A percentile compares a stretch with the other conserved stretches of the same genome.
phyloP scores from a whole-genome alignment of 2,888 invertebrate species.

The Lapara coniferarum region DNA sequence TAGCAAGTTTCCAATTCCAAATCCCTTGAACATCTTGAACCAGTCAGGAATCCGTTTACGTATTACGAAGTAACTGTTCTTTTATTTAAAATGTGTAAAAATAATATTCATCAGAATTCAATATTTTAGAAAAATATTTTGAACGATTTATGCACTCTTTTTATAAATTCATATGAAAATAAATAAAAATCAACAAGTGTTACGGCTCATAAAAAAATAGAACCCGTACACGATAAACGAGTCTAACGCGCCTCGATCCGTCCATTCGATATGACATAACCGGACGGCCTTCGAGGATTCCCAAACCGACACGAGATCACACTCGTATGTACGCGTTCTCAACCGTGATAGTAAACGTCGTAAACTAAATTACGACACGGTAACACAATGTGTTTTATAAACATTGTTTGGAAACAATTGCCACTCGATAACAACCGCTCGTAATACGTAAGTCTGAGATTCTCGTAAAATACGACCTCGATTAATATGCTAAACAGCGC shows the following conservation, averaged over 20 bases:
- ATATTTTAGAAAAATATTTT: no score
- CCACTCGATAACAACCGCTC: constrained; percentile 19
- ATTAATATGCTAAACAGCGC: constrained; percentile 50
- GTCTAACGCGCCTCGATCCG: neutral
- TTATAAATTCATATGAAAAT: neutral
- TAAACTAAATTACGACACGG: constrained; percentile 10
- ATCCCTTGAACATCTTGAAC: constrained; percentile 18
- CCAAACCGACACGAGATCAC: constrained; percentile 41
- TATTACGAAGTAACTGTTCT: constrained; percentile 8
- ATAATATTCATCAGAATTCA: no score
- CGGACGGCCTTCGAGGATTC: constrained; percentile 40
- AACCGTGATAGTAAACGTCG: constrained; percentile 17
- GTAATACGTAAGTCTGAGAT: constrained; percentile 32
- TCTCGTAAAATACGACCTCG: constrained; percentile 40
- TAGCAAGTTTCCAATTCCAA: constrained; percentile 71
- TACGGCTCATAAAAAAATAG: constrained; percentile 1
- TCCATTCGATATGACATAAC: constrained; percentile 47
- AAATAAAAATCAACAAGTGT: neutral
- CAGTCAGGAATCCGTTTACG: neutral
- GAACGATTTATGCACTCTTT: no score
- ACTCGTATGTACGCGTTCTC: neutral
- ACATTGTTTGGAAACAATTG: constrained; percentile 19
- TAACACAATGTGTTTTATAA: constrained; percentile 3
- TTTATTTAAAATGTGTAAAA: neutral
- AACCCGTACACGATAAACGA: neutral